Percentiles rank a stretch among this genome's conserved stretches.
Evolutionary conservation across 2,113 vertebrate species (phyloP).

Genomic region (Ascaphus truei): DNA sequence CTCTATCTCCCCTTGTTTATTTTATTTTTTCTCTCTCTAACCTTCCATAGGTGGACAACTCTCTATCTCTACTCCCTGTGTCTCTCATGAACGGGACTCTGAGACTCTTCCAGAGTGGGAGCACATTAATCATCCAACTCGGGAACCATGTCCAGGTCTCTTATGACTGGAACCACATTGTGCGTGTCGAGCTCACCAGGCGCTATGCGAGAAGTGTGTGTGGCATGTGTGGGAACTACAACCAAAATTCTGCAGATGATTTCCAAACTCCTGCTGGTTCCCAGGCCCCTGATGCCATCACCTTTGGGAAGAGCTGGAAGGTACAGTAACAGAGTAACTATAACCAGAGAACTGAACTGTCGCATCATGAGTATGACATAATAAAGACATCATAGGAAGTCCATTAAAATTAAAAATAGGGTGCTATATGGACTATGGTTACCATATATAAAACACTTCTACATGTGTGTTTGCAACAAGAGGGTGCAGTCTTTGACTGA

Average conservation of each 20-base stretch:
- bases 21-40: too few relatives aligned
- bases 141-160: conserved; percentile 55
- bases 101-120: conserved; percentile 53
- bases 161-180: conserved; percentile 61
- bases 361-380: too few relatives aligned
- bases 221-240: conserved; percentile 45
- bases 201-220: conserved; percentile 24
- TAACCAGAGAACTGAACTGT: too few relatives aligned
- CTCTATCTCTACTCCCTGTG: conserved; percentile 54
- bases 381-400: too few relatives aligned
- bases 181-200: conserved; percentile 49
- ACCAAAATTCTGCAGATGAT: conserved; percentile 31
- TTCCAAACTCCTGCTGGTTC: neutral
- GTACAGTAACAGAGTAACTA: too few relatives aligned
- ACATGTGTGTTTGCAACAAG: too few relatives aligned
- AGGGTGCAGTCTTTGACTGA: too few relatives aligned
- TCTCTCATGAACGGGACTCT: conserved; percentile 50
- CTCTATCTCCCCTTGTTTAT: too few relatives aligned
- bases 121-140: conserved; percentile 39
- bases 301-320: conserved; percentile 42
- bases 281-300: neutral
- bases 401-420: too few relatives aligned
- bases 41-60: conserved; percentile 55
- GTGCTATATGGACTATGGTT: too few relatives aligned
- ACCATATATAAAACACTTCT: too few relatives aligned